A percentile compares a stretch with the other conserved stretches of the same genome.
phyloP scores from a whole-genome alignment of 2,888 invertebrate species.

The Acleris cristana region DNA sequence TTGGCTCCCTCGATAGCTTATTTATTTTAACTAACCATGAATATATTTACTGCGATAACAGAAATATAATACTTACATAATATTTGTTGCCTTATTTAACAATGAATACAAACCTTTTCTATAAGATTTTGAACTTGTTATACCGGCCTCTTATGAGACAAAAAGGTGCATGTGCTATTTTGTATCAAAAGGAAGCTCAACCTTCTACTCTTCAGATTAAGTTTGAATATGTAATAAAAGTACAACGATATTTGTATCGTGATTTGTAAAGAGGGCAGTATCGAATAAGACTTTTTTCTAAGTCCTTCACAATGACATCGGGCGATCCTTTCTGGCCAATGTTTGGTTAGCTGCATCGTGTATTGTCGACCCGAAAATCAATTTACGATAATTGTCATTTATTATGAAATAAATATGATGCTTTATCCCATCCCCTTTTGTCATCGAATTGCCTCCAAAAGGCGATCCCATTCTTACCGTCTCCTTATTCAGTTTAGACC shows the following conservation, averaged over 20 bases:
- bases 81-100: conserved; percentile 70
- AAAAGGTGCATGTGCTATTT: too few relatives aligned
- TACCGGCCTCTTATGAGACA: conserved; percentile 11
- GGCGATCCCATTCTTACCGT: conserved; percentile 53
- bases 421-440: conserved; percentile 71
- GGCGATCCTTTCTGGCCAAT: conserved; percentile 84
- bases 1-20: conserved; percentile 27
- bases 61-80: conserved; percentile 57
- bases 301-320: conserved; percentile 71
- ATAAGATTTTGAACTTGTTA: conserved; percentile 46
- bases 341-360: conserved; percentile 86
- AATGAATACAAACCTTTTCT: conserved; percentile 70
- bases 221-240: too few relatives aligned
- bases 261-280: too few relatives aligned
- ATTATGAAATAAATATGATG: conserved; percentile 84
- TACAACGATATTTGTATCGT: too few relatives aligned
- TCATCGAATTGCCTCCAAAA: conserved; percentile 59
- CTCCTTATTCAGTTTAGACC: conserved; percentile 58
- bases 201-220: too few relatives aligned
- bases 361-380: conserved; percentile 77
- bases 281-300: conserved; percentile 52
- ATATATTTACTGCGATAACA: conserved; percentile 46
- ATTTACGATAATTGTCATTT: conserved; percentile 84
- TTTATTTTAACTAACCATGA: conserved; percentile 42
- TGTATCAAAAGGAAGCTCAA: too few relatives aligned